These are phyloP conservation scores for Dasypogon diadema DNA, from an alignment of 2,888 invertebrate species.

Conservation along the genomic window DNA sequence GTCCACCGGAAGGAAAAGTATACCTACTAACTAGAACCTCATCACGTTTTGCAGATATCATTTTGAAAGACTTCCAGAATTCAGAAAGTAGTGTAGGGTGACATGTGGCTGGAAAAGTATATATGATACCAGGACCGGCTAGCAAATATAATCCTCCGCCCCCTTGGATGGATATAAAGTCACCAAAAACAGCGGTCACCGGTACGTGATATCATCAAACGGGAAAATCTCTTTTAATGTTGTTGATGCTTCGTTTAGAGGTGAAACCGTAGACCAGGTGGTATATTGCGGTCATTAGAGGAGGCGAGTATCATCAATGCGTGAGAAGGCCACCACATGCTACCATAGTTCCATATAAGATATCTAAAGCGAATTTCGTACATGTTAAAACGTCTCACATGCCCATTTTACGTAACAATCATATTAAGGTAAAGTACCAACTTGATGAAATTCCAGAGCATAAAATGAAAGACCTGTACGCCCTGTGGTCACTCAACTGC, in stretches of 20 bases:
- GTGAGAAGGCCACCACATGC: conserved; percentile 4
- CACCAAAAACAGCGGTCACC: conserved; percentile 49
- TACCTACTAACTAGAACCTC: conserved; percentile 35
- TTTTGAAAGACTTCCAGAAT: conserved; percentile 44
- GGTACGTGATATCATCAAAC: conserved; percentile 43
- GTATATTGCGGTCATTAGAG: conserved; percentile 41
- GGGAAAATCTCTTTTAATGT: conserved; percentile 47
- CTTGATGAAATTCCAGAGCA: conserved; percentile 21
- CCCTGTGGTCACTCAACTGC: conserved; percentile 14
- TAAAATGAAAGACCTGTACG: conserved; percentile 17
- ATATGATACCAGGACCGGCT: not conserved
- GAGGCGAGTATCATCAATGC: conserved; percentile 34
- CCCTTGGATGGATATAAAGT: conserved; percentile 24
- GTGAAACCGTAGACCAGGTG: conserved; percentile 33
- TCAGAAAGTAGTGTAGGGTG: conserved; percentile 33
- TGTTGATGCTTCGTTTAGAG: conserved; percentile 29
- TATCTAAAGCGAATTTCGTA: not conserved
- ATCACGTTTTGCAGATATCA: conserved; percentile 41
- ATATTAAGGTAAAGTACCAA: conserved; percentile 20
- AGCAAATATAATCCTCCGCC: conserved; percentile 28
- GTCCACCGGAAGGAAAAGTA: not conserved
- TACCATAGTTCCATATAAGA: not conserved
- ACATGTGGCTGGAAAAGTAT: conserved; percentile 3
- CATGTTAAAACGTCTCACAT: not conserved
- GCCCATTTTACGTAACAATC: conserved; percentile 24